Percentiles rank a stretch among this genome's conserved stretches.
Evolutionary conservation across 2,888 invertebrate species (phyloP).

Genomic region (Dolomedes plantarius): DNA sequence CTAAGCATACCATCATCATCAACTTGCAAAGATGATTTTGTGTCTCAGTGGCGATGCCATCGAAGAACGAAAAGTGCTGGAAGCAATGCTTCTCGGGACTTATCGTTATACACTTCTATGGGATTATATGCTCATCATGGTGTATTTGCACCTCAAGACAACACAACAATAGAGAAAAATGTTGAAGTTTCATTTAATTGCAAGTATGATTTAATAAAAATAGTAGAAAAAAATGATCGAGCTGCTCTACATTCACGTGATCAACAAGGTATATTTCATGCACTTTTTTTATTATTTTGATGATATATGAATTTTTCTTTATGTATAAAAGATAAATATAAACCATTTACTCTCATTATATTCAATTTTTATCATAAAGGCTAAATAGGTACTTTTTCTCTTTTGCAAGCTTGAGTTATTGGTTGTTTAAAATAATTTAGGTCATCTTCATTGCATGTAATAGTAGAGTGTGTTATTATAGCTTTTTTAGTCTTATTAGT

Average conservation of each 20-base stretch:
- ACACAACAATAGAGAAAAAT: conserved; percentile 43
- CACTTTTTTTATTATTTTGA: too few relatives aligned
- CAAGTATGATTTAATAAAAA: conserved; percentile 68
- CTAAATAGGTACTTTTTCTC: too few relatives aligned
- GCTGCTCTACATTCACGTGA: conserved; percentile 64
- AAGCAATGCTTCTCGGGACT: conserved; percentile 72
- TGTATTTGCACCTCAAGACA: conserved; percentile 58
- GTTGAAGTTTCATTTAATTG: conserved; percentile 65
- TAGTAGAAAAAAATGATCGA: conserved; percentile 66
- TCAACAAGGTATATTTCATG: conserved; percentile 53
- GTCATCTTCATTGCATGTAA: too few relatives aligned
- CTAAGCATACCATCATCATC: conserved; percentile 62
- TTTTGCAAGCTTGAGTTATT: too few relatives aligned
- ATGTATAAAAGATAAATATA: too few relatives aligned
- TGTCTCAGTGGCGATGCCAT: conserved; percentile 71
- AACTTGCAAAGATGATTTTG: conserved; percentile 67
- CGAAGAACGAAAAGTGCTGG: conserved; percentile 73
- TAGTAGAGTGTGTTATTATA: too few relatives aligned
- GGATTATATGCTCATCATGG: conserved; percentile 73
- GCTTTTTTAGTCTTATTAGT: too few relatives aligned
- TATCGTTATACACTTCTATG: conserved; percentile 73
- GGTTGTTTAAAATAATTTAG: too few relatives aligned
- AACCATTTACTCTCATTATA: too few relatives aligned
- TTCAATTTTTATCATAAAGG: too few relatives aligned
- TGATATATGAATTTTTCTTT: too few relatives aligned